phyloP scores from a whole-genome alignment of 2,113 vertebrate genomes.

The Cygnus atratus region DNA sequence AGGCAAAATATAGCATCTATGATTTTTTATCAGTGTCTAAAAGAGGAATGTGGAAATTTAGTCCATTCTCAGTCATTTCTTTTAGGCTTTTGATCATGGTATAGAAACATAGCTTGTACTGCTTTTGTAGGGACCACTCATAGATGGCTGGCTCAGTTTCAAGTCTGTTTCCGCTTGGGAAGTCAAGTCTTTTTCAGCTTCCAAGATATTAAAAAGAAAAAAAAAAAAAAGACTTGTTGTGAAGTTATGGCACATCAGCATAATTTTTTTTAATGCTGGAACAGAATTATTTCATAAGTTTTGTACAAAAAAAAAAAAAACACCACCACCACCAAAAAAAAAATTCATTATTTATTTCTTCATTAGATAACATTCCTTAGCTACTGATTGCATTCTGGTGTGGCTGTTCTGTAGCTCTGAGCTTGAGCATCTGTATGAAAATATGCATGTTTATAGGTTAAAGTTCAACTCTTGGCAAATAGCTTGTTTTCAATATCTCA shows the following conservation, averaged over 20 bases:
- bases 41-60: background rate
- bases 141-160: conserved; percentile 46
- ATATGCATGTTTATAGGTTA: background rate
- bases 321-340: background rate
- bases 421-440: background rate
- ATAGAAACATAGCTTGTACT: background rate
- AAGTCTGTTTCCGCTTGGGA: conserved; percentile 35
- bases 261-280: background rate
- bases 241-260: background rate
- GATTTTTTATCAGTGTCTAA: background rate
- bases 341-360: background rate
- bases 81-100: conserved; percentile 10
- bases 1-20: background rate
- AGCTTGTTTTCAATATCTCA: background rate
- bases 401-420: background rate
- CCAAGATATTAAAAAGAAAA: conserved; percentile 40
- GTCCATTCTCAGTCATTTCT: background rate
- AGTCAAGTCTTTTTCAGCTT: conserved; percentile 32
- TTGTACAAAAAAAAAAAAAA: background rate
- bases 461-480: background rate
- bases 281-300: background rate
- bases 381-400: background rate
- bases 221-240: background rate
- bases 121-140: conserved; percentile 28
- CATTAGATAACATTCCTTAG: background rate